These are phyloP conservation scores for Rana temporaria DNA, from an alignment of 2,113 vertebrate species.

Conservation along the genomic window DNA sequence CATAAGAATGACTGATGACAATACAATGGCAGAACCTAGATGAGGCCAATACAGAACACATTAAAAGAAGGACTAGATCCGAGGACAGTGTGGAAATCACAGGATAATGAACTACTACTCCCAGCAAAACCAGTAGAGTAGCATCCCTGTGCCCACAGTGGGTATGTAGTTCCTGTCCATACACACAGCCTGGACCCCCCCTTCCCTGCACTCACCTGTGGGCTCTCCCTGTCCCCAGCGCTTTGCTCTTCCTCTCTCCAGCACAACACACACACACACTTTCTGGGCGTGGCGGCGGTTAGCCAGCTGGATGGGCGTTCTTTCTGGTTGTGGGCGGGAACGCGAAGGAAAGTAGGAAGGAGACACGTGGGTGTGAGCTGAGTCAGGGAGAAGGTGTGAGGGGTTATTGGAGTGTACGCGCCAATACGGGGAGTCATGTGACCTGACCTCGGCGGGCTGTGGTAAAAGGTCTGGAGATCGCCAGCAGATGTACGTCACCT, in stretches of 20 bases:
- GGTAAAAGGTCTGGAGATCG: not conserved
- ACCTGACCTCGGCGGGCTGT: not conserved
- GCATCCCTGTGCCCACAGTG: too few species aligned
- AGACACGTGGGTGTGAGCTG: constrained; percentile 36
- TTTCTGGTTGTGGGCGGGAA: not conserved
- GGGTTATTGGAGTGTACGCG: not conserved
- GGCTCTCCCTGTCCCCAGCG: not conserved
- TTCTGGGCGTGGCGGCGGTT: constrained; percentile 19
- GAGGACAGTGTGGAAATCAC: too few species aligned
- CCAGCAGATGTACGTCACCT: too few species aligned
- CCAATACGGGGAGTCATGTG: not conserved
- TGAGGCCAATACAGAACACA: too few species aligned
- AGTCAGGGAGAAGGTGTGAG: not conserved
- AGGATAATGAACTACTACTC: too few species aligned
- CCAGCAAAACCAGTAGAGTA: not conserved
- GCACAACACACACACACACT: constrained; percentile 11
- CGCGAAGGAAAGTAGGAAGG: not conserved
- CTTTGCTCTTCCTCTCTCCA: constrained; percentile 7
- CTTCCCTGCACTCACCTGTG: constrained; percentile 13
- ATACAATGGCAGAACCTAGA: too few species aligned
- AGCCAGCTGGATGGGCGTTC: constrained; percentile 46
- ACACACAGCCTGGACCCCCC: not conserved
- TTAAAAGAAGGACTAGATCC: too few species aligned
- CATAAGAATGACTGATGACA: too few species aligned
- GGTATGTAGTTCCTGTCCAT: not conserved